Conservation (phyloP, 1,140 invertebrate genomes). For the Monomorium pharaonis region DNA sequence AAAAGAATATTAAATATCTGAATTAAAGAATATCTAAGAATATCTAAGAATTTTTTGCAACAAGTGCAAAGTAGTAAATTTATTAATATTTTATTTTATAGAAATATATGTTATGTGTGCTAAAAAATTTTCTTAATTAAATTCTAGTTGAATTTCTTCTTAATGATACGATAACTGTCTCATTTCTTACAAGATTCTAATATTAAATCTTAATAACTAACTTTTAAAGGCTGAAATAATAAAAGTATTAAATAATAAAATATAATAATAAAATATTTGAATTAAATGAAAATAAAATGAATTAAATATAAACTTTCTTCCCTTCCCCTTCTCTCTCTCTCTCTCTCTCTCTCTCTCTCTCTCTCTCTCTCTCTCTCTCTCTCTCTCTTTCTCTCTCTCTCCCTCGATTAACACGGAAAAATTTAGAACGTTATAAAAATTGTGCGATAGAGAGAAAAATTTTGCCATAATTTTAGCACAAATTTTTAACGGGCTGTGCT, state of each 20-base stretch:
- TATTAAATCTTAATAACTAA: conserved; percentile 1
- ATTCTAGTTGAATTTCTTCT: too few relatives aligned
- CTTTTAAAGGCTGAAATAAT: too few relatives aligned
- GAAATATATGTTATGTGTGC: not conserved
- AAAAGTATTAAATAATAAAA: not conserved
- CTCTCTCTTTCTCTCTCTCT: too few relatives aligned
- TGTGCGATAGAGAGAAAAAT: not conserved
- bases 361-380: too few relatives aligned
- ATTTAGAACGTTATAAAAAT: not conserved
- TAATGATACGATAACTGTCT: too few relatives aligned
- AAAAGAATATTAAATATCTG: not conserved
- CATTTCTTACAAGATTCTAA: not conserved
- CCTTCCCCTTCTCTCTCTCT: not conserved
- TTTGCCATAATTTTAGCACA: not conserved
- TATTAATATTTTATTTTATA: not conserved
- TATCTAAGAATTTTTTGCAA: not conserved
- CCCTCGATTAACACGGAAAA: not conserved
- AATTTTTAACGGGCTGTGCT: conserved; percentile 36
- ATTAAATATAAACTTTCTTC: not conserved
- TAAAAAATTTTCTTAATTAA: not conserved
- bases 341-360: too few relatives aligned
- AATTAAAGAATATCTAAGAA: not conserved
- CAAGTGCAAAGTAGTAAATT: not conserved
- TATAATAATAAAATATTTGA: not conserved
- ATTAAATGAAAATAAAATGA: not conserved